phyloP scores from a whole-genome alignment of 1,140 invertebrate genomes.

The Luehdorfia chinensis region DNA sequence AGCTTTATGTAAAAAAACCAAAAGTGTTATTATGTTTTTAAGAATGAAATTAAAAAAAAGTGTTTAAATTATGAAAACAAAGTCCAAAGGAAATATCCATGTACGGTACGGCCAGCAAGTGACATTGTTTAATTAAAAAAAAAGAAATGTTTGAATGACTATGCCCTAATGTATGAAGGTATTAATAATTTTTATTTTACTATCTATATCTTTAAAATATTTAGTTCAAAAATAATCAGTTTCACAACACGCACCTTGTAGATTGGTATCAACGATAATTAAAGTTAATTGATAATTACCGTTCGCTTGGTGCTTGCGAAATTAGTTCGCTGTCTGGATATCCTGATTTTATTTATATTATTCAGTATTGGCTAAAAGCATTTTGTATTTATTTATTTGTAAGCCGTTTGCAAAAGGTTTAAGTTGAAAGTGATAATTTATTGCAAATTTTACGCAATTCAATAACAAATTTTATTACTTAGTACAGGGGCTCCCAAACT shows the following conservation, averaged over 20 bases:
- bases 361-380: slow-evolving; percentile 73
- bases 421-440: slow-evolving; percentile 12
- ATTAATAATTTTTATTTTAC: neutral
- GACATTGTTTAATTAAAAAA: neutral
- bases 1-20: slow-evolving; percentile 72
- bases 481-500: too few relatives aligned
- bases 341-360: slow-evolving; percentile 26
- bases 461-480: too few relatives aligned
- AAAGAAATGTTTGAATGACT: neutral
- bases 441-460: neutral
- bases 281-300: slow-evolving; percentile 30
- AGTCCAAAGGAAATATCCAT: slow-evolving; percentile 18
- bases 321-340: slow-evolving; percentile 36
- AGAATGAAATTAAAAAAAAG: slow-evolving; percentile 30
- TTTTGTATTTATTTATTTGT: slow-evolving; percentile 45
- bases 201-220: neutral
- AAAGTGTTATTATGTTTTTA: slow-evolving; percentile 73
- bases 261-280: too few relatives aligned
- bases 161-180: neutral
- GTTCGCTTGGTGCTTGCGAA: slow-evolving; percentile 16
- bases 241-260: neutral
- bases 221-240: neutral
- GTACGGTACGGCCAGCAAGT: slow-evolving; percentile 4
- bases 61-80: slow-evolving; percentile 19
- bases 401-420: slow-evolving; percentile 37